These are phyloP conservation scores for Pteruthius melanotis DNA, from an alignment of 2,113 vertebrate genomes.

Conservation along the genomic window DNA sequence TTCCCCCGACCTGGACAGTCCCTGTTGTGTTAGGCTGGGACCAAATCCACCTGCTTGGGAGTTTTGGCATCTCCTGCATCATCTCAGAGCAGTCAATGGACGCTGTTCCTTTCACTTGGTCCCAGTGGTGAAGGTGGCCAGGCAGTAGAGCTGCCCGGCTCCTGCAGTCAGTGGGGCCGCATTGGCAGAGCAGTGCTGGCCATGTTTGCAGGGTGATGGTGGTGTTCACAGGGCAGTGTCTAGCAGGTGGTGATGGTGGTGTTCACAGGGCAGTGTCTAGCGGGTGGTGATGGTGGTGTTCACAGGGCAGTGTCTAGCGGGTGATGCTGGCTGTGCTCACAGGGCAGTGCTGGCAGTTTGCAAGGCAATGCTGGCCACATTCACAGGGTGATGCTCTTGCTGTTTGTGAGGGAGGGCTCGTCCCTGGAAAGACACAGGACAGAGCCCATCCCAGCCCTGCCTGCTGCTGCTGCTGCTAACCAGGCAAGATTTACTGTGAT, in stretches of 20 bases:
- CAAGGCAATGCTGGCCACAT: not conserved
- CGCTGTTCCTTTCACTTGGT: not conserved
- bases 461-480: not conserved
- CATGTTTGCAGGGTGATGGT: accelerated
- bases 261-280: not conserved
- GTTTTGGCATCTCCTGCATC: not conserved
- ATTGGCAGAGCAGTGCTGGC: accelerated
- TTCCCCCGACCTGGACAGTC: accelerated
- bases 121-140: not conserved
- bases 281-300: not conserved
- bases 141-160: not conserved
- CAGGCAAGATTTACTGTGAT: not conserved
- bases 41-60: not conserved
- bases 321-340: not conserved
- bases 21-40: not conserved
- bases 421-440: not conserved
- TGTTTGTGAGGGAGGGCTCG: not conserved
- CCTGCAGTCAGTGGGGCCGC: not conserved
- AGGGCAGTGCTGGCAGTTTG: not conserved
- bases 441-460: not conserved
- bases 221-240: not conserved
- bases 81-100: not conserved
- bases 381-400: not conserved
- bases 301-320: not conserved
- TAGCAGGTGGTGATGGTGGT: accelerated